A percentile compares a stretch with the other conserved stretches of the same genome.
Evolutionary conservation across 2,113 vertebrate genomes (phyloP).

Genomic region (Festucalex cinctus): DNA sequence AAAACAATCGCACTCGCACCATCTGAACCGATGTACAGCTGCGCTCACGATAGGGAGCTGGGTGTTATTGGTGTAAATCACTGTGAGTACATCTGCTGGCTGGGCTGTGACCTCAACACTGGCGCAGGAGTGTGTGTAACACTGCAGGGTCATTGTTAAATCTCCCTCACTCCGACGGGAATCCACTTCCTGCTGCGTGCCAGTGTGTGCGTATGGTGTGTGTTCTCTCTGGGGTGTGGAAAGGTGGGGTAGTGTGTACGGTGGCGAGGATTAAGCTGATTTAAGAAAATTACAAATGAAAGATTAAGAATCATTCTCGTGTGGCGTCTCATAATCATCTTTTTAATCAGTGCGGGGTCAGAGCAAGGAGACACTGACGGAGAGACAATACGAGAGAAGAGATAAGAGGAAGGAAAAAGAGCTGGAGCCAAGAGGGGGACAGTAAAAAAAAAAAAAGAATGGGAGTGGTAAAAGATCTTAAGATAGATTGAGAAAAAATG

Average conservation of each 20-base stretch:
- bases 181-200: conserved; percentile 67
- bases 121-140: conserved; percentile 64
- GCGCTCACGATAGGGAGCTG: conserved; percentile 59
- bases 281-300: conserved; percentile 76
- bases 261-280: conserved; percentile 67
- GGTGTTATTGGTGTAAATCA: conserved; percentile 68
- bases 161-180: conserved; percentile 67
- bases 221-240: conserved; percentile 53
- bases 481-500: background rate
- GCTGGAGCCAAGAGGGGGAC: conserved; percentile 14
- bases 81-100: conserved; percentile 69
- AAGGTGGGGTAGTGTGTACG: conserved; percentile 52
- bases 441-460: background rate
- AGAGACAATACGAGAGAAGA: conserved; percentile 60
- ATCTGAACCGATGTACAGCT: conserved; percentile 47
- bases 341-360: conserved; percentile 73
- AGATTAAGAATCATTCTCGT: conserved; percentile 76
- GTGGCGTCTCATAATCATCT: conserved; percentile 71
- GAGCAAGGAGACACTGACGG: conserved; percentile 68
- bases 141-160: conserved; percentile 74
- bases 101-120: conserved; percentile 70
- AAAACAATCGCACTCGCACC: conserved; percentile 26
- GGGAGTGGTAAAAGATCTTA: background rate
- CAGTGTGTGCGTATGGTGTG: conserved; percentile 41
- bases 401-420: conserved; percentile 55